Evolutionary conservation across 2,888 invertebrate genomes (phyloP), one percentile per base, ranked within the genome.

Genomic region (Copidosoma aretas): DNA sequence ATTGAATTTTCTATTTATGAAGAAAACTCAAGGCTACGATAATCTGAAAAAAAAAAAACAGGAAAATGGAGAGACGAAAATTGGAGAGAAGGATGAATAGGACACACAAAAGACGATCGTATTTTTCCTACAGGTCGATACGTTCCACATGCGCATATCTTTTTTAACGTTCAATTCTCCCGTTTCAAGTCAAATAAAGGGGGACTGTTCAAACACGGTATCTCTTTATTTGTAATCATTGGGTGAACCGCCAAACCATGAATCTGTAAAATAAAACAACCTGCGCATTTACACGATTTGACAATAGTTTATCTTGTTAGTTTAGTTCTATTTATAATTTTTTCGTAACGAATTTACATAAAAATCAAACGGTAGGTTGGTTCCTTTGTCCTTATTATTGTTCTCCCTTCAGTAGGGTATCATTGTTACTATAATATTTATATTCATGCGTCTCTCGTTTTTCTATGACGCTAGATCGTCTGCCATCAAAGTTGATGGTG

Each of bases 381-480:
- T 61, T 58, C 61, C 52, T 64, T 62, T 71, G 39, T 62, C 53
- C 49, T 67, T 71, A 53, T 62, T 64, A 25, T 46, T 57, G 64
- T 62, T 59, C 58, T 22, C 60, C 57, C 52, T 52, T 60, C 54
- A 15, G 32, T 64, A 71, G 52, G 24, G 54, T 24, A 69, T 62
- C 52, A 62, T 69, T n/a, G 24, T 46, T 52, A 17, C 39, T 39
- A 39, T 32, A 60, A 60, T 59, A 70, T 25, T 70, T 60, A 62
- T 52, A 57, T 32, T 32, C 17, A 58, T 17, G 60, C 64, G 60
- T 67, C 67, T 63, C 63, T 67, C 57, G 46, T 65, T 64, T 32
- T 60, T 57, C 49, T 59, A 10, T 10, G 39, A 22, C 49, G 25
- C 54, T 64, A 52, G 41, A 19, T 57, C 51, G 58, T 58, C 14